phyloP scores from a whole-genome alignment of 1,140 invertebrate genomes.

The Drosophila santomea region DNA sequence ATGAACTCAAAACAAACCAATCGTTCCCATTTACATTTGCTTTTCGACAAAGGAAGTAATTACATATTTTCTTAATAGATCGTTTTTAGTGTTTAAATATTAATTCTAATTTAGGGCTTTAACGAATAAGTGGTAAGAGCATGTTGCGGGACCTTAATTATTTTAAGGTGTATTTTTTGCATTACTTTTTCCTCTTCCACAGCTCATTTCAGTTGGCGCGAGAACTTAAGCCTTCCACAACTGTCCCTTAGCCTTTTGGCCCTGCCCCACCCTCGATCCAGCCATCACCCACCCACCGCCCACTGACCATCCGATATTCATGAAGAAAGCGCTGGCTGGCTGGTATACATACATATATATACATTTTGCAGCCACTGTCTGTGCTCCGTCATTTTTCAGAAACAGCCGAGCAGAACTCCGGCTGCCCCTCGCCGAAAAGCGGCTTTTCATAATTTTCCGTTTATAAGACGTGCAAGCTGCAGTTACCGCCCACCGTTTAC shows the following conservation, averaged over 20 bases:
- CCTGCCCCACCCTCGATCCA: slow-evolving; percentile 9
- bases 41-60: too few relatives aligned
- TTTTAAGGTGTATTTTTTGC: slow-evolving; percentile 6
- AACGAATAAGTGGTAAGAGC: too few relatives aligned
- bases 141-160: not conserved
- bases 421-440: slow-evolving; percentile 18
- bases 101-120: too few relatives aligned
- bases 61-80: too few relatives aligned
- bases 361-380: slow-evolving; percentile 67
- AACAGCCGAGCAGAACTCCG: slow-evolving; percentile 42
- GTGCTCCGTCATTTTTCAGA: slow-evolving; percentile 75
- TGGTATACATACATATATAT: slow-evolving; percentile 17
- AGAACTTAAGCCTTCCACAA: slow-evolving; percentile 76
- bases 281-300: not conserved
- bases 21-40: too few relatives aligned
- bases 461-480: slow-evolving; percentile 74
- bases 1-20: too few relatives aligned
- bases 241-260: slow-evolving; percentile 52
- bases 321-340: slow-evolving; percentile 59
- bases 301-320: slow-evolving; percentile 72
- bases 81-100: too few relatives aligned
- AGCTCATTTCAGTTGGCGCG: slow-evolving; percentile 65
- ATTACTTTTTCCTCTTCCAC: slow-evolving; percentile 4
- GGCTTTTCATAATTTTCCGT: slow-evolving; percentile 78
- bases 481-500: slow-evolving; percentile 27